A percentile compares a stretch with the other conserved stretches of the same genome.
These are phyloP conservation scores for Todus mexicanus DNA, from an alignment of 2,797 vertebrate species.

Conservation along the genomic window DNA sequence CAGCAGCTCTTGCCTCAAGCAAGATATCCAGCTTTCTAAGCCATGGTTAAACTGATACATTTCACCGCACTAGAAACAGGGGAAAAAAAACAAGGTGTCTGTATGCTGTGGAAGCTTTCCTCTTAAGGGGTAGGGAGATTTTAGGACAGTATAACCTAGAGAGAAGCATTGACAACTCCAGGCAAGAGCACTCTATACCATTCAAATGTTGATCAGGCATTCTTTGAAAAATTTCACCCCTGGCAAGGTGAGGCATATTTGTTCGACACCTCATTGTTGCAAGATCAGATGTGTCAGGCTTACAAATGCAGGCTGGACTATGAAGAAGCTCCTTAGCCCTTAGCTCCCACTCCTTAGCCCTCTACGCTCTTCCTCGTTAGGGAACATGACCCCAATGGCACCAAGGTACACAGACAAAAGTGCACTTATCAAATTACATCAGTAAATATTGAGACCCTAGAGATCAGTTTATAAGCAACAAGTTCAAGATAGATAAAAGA, in stretches of 20 bases:
- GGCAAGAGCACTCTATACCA: not conserved
- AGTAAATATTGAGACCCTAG: not conserved
- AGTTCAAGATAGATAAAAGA: not conserved
- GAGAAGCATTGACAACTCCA: not conserved
- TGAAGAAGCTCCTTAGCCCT: not conserved
- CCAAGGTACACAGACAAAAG: not conserved
- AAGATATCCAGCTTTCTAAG: not conserved
- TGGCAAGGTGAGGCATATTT: not conserved
- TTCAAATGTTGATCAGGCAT: not conserved
- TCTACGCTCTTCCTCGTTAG: not conserved
- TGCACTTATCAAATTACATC: not conserved
- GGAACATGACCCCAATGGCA: not conserved
- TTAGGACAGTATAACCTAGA: not conserved
- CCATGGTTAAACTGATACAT: not conserved
- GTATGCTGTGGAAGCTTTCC: not conserved
- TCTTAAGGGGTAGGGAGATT: not conserved
- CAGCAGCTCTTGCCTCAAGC: not conserved
- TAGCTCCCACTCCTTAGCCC: not conserved
- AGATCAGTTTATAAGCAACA: not conserved
- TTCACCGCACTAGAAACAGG: not conserved
- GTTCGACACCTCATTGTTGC: not conserved
- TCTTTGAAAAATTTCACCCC: not conserved
- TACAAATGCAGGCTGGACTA: not conserved
- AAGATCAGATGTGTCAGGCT: not conserved
- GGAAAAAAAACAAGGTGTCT: not conserved